phyloP scores from a whole-genome alignment of 2,113 vertebrate genomes.

The Poicephalus gulielmi region DNA sequence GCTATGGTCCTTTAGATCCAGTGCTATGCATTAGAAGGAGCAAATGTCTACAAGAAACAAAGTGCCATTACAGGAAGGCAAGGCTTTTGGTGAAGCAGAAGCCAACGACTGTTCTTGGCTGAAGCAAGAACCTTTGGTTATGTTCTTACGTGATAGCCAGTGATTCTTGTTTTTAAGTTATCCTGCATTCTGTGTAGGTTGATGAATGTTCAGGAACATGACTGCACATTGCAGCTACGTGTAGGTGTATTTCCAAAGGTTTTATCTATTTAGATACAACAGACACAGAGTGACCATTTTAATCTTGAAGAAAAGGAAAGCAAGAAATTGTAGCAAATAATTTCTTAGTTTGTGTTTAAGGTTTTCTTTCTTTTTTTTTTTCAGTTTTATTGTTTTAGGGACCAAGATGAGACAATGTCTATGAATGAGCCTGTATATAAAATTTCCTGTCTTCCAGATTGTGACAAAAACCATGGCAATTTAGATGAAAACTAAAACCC shows the following conservation, averaged over 20 bases:
- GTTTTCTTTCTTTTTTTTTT: not conserved
- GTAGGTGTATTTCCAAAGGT: not conserved
- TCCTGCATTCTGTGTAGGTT: not conserved
- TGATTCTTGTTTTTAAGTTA: not conserved
- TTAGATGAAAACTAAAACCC: not conserved
- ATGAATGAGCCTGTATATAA: not conserved
- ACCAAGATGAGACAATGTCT: not conserved
- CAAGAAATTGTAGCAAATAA: not conserved
- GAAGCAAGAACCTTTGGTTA: not conserved
- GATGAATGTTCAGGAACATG: not conserved
- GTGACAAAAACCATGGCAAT: not conserved
- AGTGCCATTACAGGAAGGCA: not conserved
- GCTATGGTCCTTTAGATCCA: not conserved
- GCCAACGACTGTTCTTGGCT: not conserved
- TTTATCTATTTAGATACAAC: not conserved
- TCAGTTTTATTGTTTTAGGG: not conserved
- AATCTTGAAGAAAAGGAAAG: not conserved
- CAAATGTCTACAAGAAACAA: not conserved
- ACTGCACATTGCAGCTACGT: not conserved
- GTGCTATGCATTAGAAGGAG: not conserved
- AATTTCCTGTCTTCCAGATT: not conserved
- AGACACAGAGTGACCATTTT: not conserved
- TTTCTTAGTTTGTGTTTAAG: not conserved
- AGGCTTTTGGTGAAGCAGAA: not conserved
- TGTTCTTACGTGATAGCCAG: not conserved